Percentiles rank a stretch among this genome's conserved stretches.
Conservation (phyloP, 2,797 vertebrate genomes). For the Argentina silus region DNA sequence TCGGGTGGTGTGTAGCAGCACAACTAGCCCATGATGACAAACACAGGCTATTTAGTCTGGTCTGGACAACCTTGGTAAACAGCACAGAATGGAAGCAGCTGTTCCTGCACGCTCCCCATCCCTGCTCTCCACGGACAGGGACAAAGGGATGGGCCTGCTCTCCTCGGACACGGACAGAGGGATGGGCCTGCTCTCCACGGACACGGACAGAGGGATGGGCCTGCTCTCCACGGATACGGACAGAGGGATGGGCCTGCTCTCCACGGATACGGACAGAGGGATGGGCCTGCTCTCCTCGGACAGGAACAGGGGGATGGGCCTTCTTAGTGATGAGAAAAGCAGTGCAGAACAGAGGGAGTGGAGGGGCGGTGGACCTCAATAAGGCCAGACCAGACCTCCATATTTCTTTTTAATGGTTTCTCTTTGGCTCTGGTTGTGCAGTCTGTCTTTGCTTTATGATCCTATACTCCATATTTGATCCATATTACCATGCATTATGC, state of each 20-base stretch:
- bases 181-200: neutral
- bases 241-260: neutral
- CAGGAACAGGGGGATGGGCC: neutral
- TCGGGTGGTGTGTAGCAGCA: conserved; percentile 27
- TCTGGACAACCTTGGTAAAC: conserved; percentile 70
- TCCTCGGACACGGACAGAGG: neutral
- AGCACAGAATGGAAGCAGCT: conserved; percentile 71
- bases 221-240: neutral
- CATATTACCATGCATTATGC: neutral
- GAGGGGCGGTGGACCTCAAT: neutral
- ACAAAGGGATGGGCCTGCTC: conserved; percentile 13
- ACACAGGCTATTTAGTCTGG: conserved; percentile 77
- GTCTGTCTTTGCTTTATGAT: conserved; percentile 9
- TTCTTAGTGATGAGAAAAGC: neutral
- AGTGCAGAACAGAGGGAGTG: neutral
- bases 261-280: neutral
- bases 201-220: neutral
- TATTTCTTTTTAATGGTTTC: neutral
- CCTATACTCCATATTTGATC: conserved; percentile 8
- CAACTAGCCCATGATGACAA: conserved; percentile 69
- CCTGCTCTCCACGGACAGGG: conserved; percentile 13
- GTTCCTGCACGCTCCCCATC: conserved; percentile 32
- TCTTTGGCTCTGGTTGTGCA: conserved; percentile 4
- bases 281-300: neutral
- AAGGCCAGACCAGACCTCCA: neutral